These are phyloP conservation scores for Phyllopteryx taeniolatus DNA, from an alignment of 2,113 vertebrate species.

Conservation along the genomic window DNA sequence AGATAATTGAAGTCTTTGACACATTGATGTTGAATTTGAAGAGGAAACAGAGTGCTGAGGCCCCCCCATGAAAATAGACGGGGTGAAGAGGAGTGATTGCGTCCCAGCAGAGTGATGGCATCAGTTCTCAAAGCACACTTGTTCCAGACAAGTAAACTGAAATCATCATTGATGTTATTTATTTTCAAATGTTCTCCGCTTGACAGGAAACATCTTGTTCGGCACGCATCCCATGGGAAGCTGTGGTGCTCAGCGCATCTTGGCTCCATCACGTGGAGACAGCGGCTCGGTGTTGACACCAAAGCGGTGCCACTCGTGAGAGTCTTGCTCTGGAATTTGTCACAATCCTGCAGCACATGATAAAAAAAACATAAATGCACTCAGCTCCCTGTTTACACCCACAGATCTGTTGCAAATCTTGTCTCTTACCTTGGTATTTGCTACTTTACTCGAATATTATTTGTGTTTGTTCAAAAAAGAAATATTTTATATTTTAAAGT, in stretches of 20 bases:
- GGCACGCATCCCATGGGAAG: slow-evolving; percentile 69
- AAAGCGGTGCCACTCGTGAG: slow-evolving; percentile 71
- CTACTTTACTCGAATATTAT: slow-evolving; percentile 42
- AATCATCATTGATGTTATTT: slow-evolving; percentile 82
- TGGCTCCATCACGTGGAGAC: slow-evolving; percentile 68
- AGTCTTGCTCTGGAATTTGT: slow-evolving; percentile 76
- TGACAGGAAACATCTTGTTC: slow-evolving; percentile 82
- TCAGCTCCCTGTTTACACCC: slow-evolving; percentile 73
- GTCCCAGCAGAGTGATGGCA: slow-evolving; percentile 66
- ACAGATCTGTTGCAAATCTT: slow-evolving; percentile 68
- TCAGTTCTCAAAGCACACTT: slow-evolving; percentile 70
- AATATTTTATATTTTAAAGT: slow-evolving; percentile 27
- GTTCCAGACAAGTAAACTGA: slow-evolving; percentile 77
- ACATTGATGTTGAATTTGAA: slow-evolving; percentile 63
- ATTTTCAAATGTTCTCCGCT: slow-evolving; percentile 76
- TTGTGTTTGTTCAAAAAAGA: slow-evolving; percentile 28
- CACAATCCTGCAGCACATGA: slow-evolving; percentile 65
- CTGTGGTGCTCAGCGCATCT: slow-evolving; percentile 58
- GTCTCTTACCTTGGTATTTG: slow-evolving; percentile 65
- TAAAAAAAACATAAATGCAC: slow-evolving; percentile 57
- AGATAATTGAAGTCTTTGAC: slow-evolving; percentile 58
- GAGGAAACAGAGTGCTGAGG: slow-evolving; percentile 57
- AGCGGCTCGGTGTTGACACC: slow-evolving; percentile 73
- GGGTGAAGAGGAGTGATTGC: slow-evolving; percentile 45
- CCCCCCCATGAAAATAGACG: slow-evolving; percentile 36